Evolutionary conservation across 2,797 vertebrate genomes (phyloP).

Genomic region (Thunnus albacares): DNA sequence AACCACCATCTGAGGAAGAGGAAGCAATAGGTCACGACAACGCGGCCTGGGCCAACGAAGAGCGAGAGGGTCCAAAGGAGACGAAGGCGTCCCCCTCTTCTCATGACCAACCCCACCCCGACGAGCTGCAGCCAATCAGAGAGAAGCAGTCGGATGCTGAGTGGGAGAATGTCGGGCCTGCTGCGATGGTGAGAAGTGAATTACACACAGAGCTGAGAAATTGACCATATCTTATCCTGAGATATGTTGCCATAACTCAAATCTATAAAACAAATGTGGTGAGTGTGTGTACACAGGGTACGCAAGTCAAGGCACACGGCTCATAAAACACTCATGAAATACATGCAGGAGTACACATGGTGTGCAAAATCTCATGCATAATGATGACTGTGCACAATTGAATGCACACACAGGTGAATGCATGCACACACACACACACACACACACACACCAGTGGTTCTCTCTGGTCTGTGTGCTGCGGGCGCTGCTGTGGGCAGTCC

Average conservation of each 20-base stretch:
- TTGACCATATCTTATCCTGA: constrained; percentile 50
- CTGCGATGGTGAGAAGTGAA: constrained; percentile 89
- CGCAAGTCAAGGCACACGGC: constrained; percentile 37
- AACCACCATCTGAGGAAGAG: constrained; percentile 90
- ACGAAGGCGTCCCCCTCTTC: constrained; percentile 85
- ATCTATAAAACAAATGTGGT: constrained; percentile 49
- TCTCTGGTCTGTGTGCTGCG: constrained; percentile 71
- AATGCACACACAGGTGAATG: constrained; percentile 23
- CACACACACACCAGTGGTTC: constrained; percentile 30
- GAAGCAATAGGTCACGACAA: constrained; percentile 90
- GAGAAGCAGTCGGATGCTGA: constrained; percentile 90
- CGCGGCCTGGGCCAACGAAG: constrained; percentile 87
- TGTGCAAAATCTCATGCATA: constrained; percentile 70
- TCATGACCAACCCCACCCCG: constrained; percentile 87
- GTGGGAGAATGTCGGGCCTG: constrained; percentile 91
- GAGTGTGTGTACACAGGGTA: constrained; percentile 42
- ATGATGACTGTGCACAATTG: constrained; percentile 60
- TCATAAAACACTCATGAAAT: constrained; percentile 73
- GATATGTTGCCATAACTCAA: constrained; percentile 56
- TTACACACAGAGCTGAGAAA: constrained; percentile 34
- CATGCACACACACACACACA: not conserved
- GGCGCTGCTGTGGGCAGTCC: constrained; percentile 78
- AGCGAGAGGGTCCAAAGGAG: constrained; percentile 84
- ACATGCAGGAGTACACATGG: constrained; percentile 40
- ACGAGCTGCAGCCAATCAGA: constrained; percentile 88